phyloP scores from a whole-genome alignment of 2,888 invertebrate species.

The Cerastis leucographa region DNA sequence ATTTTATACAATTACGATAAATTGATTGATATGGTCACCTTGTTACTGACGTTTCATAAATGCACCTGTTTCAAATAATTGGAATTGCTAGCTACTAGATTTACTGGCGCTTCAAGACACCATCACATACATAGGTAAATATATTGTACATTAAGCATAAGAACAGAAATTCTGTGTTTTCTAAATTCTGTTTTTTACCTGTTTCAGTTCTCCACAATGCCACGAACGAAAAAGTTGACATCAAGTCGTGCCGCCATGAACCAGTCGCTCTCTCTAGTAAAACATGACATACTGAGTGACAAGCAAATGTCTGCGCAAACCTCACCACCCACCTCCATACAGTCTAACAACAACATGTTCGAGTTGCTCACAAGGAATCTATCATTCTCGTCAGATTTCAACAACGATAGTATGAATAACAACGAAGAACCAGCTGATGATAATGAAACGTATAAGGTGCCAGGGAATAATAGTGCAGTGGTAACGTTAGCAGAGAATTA shows the following conservation, averaged over 20 bases:
- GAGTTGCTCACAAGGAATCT: slow-evolving; percentile 87
- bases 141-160: too few species aligned
- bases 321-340: slow-evolving; percentile 70
- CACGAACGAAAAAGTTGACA: slow-evolving; percentile 89
- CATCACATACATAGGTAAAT: neutral
- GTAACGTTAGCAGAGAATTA: slow-evolving; percentile 85
- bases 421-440: slow-evolving; percentile 79
- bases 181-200: neutral
- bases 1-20: neutral
- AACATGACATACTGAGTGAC: slow-evolving; percentile 84
- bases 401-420: slow-evolving; percentile 88
- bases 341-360: slow-evolving; percentile 82
- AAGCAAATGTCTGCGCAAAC: slow-evolving; percentile 73
- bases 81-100: neutral
- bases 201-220: slow-evolving; percentile 92
- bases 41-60: neutral
- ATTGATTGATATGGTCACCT: neutral
- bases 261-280: slow-evolving; percentile 85
- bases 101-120: neutral
- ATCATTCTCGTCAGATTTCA: slow-evolving; percentile 88
- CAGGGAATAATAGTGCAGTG: slow-evolving; percentile 84
- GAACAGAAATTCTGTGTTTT: neutral
- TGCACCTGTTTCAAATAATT: neutral
- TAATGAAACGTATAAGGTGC: slow-evolving; percentile 88
- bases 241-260: slow-evolving; percentile 85